Evolutionary conservation across 2,888 invertebrate species (phyloP), one percentile per base, ranked within the genome.

Genomic region (Melangyna quadrimaculata): DNA sequence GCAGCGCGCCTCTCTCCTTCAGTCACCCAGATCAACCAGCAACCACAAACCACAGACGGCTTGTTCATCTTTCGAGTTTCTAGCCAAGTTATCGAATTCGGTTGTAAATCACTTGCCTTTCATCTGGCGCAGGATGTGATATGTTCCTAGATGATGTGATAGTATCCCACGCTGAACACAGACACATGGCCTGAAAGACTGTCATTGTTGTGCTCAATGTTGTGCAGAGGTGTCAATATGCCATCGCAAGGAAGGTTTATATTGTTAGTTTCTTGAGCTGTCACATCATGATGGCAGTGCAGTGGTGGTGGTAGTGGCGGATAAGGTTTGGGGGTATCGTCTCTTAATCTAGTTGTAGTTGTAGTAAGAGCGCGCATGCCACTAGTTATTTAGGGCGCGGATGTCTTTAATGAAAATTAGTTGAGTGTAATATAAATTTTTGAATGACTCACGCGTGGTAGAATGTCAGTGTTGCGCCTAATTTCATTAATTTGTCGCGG

Each of bases 151-250:
- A 86, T 86, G 81, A 86, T 81, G 78, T 81, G 86, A 81, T 86
- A 78, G 81, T 81, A 78, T 86, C 86, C 86, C 86, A 86, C 86
- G 81, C 86, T 73, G 6, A 32, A 63, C 45, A 70, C 69, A 61
- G 67, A 65, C 43, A 67, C 40, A 73, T 29, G 19, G 67, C 24
- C 35, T 78, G 73, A 78, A 78, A 83, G 83, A 77, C 73, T 86
- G 86, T 73, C 84, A 80, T 80, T 75, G 79, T 80, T 75, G 79
- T 77, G 75, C 75, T 59, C 79, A 69, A 80, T 75, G 65, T 72
- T 84, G 79, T 84, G 84, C 86, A 86, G 86, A 86, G 86, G 86
- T 81, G 86, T 81, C 81, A 86, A 86, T 86, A 81, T 86, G 80
- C 77, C 84, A 86, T 80, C 55, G 80, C 61, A 55, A 53, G 74